phyloP scores from a whole-genome alignment of 2,113 vertebrate genomes.

The Myiozetetes cayanensis region DNA sequence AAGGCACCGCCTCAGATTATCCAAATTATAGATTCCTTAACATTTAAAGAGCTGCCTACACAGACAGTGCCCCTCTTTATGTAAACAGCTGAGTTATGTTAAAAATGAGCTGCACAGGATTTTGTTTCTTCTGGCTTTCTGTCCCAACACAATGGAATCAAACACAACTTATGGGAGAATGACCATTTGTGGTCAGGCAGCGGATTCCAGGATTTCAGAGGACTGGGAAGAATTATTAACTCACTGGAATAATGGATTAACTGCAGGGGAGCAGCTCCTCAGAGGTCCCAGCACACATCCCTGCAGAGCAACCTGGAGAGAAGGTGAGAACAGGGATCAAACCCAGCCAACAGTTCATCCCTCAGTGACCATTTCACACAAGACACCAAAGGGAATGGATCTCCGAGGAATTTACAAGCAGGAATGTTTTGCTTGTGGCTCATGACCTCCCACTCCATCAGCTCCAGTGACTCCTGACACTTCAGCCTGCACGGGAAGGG shows the following conservation, averaged over 20 bases:
- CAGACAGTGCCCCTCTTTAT: conserved; percentile 45
- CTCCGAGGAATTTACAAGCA: not conserved
- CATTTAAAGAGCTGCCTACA: conserved; percentile 22
- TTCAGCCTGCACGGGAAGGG: accelerated
- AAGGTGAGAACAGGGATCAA: not conserved
- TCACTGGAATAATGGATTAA: conserved; percentile 51
- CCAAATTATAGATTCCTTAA: conserved; percentile 2
- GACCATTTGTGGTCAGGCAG: conserved; percentile 75
- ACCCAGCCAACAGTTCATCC: not conserved
- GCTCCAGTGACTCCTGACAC: not conserved
- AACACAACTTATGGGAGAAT: conserved; percentile 69
- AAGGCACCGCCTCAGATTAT: not conserved
- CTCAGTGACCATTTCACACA: not conserved
- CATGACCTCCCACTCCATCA: not conserved
- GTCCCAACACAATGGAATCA: conserved; percentile 65
- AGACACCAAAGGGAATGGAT: not conserved
- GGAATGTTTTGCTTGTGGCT: not conserved
- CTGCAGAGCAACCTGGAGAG: not conserved
- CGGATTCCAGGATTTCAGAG: conserved; percentile 54
- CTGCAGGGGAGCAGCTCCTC: conserved; percentile 29
- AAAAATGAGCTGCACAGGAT: conserved; percentile 57
- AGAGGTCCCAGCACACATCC: not conserved
- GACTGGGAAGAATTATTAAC: conserved; percentile 58
- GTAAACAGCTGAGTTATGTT: conserved; percentile 60
- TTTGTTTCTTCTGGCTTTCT: conserved; percentile 59